A percentile compares a stretch with the other conserved stretches of the same genome.
phyloP scores from a whole-genome alignment of 2,113 vertebrate species.

The Phrynosoma blainvillii region DNA sequence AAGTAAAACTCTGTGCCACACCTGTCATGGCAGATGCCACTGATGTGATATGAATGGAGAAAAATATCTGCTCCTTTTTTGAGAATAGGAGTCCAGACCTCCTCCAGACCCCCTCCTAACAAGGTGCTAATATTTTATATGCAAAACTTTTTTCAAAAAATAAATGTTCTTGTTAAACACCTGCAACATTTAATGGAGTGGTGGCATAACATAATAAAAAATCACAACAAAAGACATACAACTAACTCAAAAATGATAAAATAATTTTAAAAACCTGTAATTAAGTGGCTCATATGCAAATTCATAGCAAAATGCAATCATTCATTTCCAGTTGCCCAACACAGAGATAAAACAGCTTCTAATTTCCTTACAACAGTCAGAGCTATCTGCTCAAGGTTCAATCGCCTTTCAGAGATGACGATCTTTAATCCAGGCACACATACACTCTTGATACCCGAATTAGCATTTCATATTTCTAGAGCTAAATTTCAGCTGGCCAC shows the following conservation, averaged over 20 bases:
- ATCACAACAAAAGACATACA: too few relatives aligned
- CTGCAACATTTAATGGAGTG: neutral
- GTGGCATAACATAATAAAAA: too few relatives aligned
- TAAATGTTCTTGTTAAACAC: neutral
- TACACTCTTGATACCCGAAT: conserved; percentile 33
- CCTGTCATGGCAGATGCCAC: too few relatives aligned
- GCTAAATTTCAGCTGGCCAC: conserved; percentile 49
- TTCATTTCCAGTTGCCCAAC: too few relatives aligned
- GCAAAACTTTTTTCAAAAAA: neutral
- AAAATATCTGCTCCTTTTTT: neutral
- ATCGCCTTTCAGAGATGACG: neutral
- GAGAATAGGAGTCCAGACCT: neutral
- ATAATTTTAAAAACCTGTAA: too few relatives aligned
- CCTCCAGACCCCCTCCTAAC: neutral
- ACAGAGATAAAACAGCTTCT: too few relatives aligned
- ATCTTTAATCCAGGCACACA: neutral
- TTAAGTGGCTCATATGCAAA: too few relatives aligned
- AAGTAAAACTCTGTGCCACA: neutral
- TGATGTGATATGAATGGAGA: neutral
- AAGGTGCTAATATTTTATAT: neutral
- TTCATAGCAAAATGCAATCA: too few relatives aligned
- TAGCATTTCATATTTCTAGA: conserved; percentile 40
- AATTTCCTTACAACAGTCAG: too few relatives aligned
- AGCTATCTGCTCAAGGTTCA: neutral
- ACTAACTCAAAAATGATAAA: too few relatives aligned